Evolutionary conservation across 2,797 vertebrate genomes (phyloP), one percentile per base, ranked within the genome.

Genomic region (Tadarida brasiliensis): DNA sequence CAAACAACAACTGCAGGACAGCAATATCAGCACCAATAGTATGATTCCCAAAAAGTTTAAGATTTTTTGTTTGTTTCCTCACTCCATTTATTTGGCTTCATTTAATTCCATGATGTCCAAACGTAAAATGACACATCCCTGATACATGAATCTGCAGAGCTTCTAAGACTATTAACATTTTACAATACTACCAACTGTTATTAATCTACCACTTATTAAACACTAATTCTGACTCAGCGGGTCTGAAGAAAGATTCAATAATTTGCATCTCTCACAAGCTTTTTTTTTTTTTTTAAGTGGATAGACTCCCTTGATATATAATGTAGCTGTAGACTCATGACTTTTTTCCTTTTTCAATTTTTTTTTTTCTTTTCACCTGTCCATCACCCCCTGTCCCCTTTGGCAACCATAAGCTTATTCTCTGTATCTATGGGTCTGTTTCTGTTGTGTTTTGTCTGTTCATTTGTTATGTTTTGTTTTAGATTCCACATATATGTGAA

Each of bases 61-160:
- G 28, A 24, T n/a, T 56, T 76, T 57, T 71, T 16, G 5, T n/a
- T 22, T 49, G 5, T n/a, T 22, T 49, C 67, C 3, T 1, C 3
- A 2, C 2, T 28, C n/a, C n/a, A 11, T 24, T 71, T 1, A 15
- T 9, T 9, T 51, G 33, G n/a, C 5, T 6, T 54, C 8, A 2
- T 3, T 3, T 33, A 81, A 35, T 74, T 73, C 44, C 73, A 7
- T 16, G 4, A 8, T 49, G 28, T 44, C 15, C 12, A 30, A 47
- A 74, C 1, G 8, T 1, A 2, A 1, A 17, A 4, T 4, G 81
- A 61, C 24, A 35, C 19, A 15, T 35, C 15, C 14, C 33, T 51
- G 19, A 17, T 5, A 2, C 4, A 11, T 4, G 28, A 54, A 17
- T 35, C 44, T 74, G 14, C n/a, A 59, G 51, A n/a, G 0, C 12